A percentile compares a stretch with the other conserved stretches of the same genome.
Evolutionary conservation across 2,113 vertebrate genomes (phyloP).

Genomic region (Peromyscus polionotus): DNA sequence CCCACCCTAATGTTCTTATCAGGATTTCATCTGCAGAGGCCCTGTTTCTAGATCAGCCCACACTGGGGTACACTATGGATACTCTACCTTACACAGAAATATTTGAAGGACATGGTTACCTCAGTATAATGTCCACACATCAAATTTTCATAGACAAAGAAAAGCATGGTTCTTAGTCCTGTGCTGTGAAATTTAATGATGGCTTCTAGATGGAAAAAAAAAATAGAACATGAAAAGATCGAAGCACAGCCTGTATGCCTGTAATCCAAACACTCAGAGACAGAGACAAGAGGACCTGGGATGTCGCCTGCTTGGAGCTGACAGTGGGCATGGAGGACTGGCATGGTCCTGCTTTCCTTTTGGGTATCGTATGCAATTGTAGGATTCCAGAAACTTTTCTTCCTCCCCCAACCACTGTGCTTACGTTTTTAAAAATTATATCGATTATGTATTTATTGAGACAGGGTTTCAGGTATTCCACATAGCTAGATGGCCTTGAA

Average conservation of each 20-base stretch:
- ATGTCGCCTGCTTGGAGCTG: background rate
- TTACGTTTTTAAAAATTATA: background rate
- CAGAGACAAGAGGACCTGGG: background rate
- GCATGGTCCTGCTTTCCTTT: background rate
- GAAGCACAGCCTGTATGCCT: background rate
- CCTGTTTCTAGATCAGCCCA: background rate
- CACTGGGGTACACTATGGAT: background rate
- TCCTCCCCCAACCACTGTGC: too few species aligned
- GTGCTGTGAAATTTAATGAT: conserved; percentile 12
- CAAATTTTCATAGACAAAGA: background rate
- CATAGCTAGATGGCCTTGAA: background rate
- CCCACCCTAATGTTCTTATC: background rate
- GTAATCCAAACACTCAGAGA: background rate
- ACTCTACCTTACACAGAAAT: background rate
- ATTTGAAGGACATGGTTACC: background rate
- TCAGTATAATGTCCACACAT: background rate
- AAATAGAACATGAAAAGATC: background rate
- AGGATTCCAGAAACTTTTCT: background rate
- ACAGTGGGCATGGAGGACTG: background rate
- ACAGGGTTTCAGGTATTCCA: background rate
- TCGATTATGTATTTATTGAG: background rate
- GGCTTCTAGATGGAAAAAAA: background rate
- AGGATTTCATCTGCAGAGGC: background rate
- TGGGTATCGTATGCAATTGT: background rate
- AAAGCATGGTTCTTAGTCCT: background rate